phyloP scores from a whole-genome alignment of 2,113 vertebrate genomes.

The Herpetotheres cachinnans region DNA sequence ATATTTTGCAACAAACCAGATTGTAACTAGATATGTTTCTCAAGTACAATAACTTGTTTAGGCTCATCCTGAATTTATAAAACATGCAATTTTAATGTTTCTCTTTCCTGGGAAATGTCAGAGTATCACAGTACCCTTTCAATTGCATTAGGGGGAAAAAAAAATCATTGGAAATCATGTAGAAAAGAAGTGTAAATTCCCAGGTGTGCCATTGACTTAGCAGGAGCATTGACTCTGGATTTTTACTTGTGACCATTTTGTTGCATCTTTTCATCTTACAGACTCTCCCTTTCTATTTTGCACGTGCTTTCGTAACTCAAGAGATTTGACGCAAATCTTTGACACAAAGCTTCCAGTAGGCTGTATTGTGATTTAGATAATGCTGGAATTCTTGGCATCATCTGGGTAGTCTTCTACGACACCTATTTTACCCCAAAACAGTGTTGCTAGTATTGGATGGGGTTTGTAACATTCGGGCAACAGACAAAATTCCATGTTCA shows the following conservation, averaged over 20 bases:
- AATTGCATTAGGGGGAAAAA: not conserved
- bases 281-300: not conserved
- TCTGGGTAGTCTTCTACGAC: not conserved
- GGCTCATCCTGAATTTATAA: not conserved
- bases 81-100: not conserved
- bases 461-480: not conserved
- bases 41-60: not conserved
- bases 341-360: not conserved
- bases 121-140: not conserved
- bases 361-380: not conserved
- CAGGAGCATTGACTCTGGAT: not conserved
- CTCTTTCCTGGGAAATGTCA: not conserved
- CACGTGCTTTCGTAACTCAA: not conserved
- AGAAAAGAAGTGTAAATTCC: not conserved
- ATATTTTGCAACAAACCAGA: not conserved
- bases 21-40: not conserved
- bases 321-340: not conserved
- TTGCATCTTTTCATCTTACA: not conserved
- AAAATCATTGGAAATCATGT: not conserved
- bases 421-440: not conserved
- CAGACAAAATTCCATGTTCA: not conserved
- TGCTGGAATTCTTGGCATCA: not conserved
- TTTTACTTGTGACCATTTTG: not conserved
- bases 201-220: not conserved
- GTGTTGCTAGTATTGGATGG: rapidly evolving